Percentiles rank a stretch among this genome's conserved stretches.
These are phyloP conservation scores for Escarpia spicata DNA, from an alignment of 2,888 invertebrate species.

Conservation along the genomic window DNA sequence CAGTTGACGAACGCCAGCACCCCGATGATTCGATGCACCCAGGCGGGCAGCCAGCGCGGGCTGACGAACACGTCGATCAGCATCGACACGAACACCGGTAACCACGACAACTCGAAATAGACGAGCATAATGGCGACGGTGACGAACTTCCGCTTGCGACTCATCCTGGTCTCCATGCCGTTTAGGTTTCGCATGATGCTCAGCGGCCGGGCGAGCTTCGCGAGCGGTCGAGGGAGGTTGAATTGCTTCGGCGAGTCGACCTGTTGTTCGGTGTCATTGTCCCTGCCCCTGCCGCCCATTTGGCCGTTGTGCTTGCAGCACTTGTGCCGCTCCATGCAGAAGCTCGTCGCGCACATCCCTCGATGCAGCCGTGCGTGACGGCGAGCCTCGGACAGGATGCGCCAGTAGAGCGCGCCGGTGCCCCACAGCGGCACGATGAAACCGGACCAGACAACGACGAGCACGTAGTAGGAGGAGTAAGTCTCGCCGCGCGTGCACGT, in stretches of 20 bases:
- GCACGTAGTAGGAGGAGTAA: neutral
- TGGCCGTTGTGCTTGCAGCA: neutral
- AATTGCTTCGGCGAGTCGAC: neutral
- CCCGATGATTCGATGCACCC: slow-evolving; percentile 7
- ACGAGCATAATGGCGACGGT: slow-evolving; percentile 21
- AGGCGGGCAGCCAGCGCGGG: slow-evolving; percentile 10
- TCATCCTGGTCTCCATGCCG: neutral
- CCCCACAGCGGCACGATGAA: slow-evolving; percentile 19
- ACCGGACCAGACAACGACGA: neutral
- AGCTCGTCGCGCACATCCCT: neutral
- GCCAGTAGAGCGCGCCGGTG: neutral
- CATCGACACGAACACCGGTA: slow-evolving; percentile 23
- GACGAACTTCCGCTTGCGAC: slow-evolving; percentile 17
- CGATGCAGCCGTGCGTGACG: neutral
- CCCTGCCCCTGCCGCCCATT: neutral
- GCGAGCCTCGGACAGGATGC: neutral
- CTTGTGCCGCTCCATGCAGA: slow-evolving; percentile 1
- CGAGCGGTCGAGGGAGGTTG: neutral
- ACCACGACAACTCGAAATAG: slow-evolving; percentile 24
- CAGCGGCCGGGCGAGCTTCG: neutral
- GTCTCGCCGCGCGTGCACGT: slow-evolving; percentile 20
- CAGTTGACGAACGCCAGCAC: slow-evolving; percentile 21
- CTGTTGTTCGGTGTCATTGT: neutral
- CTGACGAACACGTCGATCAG: slow-evolving; percentile 19
- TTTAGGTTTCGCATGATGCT: neutral